Base-by-base conservation (phyloP, 1,140 invertebrate genomes). In the Bombyx mandarina region DNA sequence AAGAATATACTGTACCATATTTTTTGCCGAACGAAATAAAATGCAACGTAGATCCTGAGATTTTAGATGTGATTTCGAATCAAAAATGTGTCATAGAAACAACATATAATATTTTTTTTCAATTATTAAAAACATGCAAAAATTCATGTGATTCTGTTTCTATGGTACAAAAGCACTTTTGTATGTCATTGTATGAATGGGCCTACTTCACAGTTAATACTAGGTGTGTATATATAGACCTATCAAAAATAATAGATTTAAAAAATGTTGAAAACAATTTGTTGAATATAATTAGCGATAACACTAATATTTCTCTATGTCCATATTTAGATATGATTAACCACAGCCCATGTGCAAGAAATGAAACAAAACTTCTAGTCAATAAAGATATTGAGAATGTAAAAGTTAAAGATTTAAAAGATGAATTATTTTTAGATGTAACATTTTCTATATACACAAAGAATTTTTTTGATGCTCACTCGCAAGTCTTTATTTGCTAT, bases 321-420 rank as follows among this genome's bases (percentile, higher is more conserved):
- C 94, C 94, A 8, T 93, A 91, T 65, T 86, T 95, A 48, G 94
- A 95, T 81, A 89, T 95, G 76, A 89, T 95, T 56, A 95, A 95
- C 82, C 94, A 95, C 70, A 89, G 89, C 48, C 71, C 83, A 46
- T 72, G 88, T 61, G 89, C 91, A 45, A 78, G 77, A 67, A 89
- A 91, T 58, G 75, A 87, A 54, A 90, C 90, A 59, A 88, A 88
- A 52, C 71, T 90, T 52, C 75, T 89, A 59, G 71, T 75, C 26
- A 87, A 67, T 61, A 82, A 67, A 64, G 58, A 82, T 61, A 63
- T 72, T 60, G 55, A 79, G 22, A 69, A 84, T 63, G 70, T 89
- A 57, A 88, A 69, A 90, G 88, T 89, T 77, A 89, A 62, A 50
- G 72, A 73, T 55, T 64, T 87, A 67, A 69, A 69, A 52, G 63